A percentile compares a stretch with the other conserved stretches of the same genome.
These are phyloP conservation scores for Drosophila albomicans DNA, from an alignment of 1,140 invertebrate genomes.

Conservation along the genomic window DNA sequence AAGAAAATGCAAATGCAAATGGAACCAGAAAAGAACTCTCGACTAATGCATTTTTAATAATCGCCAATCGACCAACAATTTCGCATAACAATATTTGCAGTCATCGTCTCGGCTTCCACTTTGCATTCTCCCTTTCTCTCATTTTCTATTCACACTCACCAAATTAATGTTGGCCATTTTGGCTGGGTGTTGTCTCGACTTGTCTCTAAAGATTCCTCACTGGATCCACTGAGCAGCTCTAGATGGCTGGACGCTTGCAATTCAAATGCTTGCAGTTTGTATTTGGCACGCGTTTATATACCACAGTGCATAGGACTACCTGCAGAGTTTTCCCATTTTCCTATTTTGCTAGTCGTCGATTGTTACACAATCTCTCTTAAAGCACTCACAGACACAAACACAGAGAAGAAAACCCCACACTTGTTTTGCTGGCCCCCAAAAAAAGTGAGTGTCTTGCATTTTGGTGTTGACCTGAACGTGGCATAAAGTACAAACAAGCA, in stretches of 20 bases:
- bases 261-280: constrained; percentile 65
- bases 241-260: constrained; percentile 47
- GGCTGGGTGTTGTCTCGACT: constrained; percentile 1
- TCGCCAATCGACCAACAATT: constrained; percentile 19
- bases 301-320: constrained; percentile 53
- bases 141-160: constrained; percentile 42
- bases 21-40: constrained; percentile 7
- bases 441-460: constrained; percentile 73
- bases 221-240: constrained; percentile 44
- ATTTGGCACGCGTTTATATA: constrained; percentile 64
- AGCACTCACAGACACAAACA: not conserved
- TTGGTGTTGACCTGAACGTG: constrained; percentile 50
- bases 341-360: constrained; percentile 24
- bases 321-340: constrained; percentile 38
- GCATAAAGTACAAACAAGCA: not conserved
- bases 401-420: constrained; percentile 7
- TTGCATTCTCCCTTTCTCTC: not conserved
- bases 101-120: not conserved
- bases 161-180: constrained; percentile 64
- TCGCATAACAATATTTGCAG: not conserved
- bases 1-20: constrained; percentile 21
- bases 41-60: constrained; percentile 59
- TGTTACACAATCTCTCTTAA: constrained; percentile 57
- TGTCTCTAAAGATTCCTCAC: constrained; percentile 32
- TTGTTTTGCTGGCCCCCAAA: constrained; percentile 21